Evolutionary conservation across 2,797 vertebrate genomes (phyloP), one percentile per base, ranked within the genome.

Genomic region (Xyrichtys novacula): DNA sequence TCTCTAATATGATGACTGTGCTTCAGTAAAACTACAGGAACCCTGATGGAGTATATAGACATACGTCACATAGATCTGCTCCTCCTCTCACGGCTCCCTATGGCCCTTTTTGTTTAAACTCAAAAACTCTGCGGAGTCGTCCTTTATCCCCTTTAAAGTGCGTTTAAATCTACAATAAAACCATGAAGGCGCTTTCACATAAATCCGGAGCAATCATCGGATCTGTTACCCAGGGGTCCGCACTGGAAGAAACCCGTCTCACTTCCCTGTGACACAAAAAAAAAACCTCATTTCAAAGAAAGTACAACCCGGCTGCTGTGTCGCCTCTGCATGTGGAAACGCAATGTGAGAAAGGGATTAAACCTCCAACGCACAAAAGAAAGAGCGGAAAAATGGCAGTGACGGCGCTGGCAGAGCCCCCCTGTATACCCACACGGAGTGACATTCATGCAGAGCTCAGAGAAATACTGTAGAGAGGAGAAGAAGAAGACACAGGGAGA

Each of bases 271-370:
- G 71, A 85, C 77, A 80, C 83, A 80, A 80, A 12, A 68, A 80
- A 84, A 80, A 80, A 12, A 68, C 20, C 28, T 65, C 29, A 50
- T 80, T 87, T 49, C 22, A 65, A 71, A 38, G 54, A 71, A 16
- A 57, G 71, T 17, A 43, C 65, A 63, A 75, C 70, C 40, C 40
- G 50, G 60, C 79, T 34, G 52, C 66, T 81, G 65, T 61, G 74
- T 80, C 83, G 78, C 86, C 71, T 81, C 77, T 72, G 68, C 72
- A 77, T 85, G 85, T 81, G 80, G 78, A 86, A 86, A 81, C 82
- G 84, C 80, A 83, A 86, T 75, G 81, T 83, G 81, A 88, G 88
- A 74, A 80, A 83, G 78, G 78, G 80, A 88, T 88, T 88, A 88
- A 82, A 67, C 76, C 77, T 86, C 81, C 79, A 78, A 89, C 73